Evolutionary conservation across 2,888 invertebrate genomes (phyloP).

Genomic region (Nasonovia ribisnigri): DNA sequence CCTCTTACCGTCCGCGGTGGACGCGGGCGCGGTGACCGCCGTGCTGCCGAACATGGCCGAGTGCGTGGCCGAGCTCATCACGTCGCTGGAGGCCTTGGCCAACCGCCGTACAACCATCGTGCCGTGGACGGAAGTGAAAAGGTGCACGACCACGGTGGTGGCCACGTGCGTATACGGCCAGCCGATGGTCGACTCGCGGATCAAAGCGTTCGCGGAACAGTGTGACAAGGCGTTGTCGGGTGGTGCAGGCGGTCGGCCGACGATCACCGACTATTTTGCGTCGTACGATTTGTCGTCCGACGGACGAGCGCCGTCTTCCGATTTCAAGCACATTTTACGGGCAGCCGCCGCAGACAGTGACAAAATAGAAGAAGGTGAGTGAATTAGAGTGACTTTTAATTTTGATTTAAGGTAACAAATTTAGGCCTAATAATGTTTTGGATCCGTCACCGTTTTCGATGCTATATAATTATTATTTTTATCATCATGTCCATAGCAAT

Average conservation of each 20-base stretch:
- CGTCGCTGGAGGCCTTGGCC: constrained; percentile 53
- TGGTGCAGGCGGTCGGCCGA: neutral
- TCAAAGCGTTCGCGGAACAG: constrained; percentile 45
- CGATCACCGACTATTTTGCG: neutral
- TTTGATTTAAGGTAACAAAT: neutral
- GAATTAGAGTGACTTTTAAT: neutral
- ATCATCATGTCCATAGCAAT: neutral
- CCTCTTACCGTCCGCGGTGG: constrained; percentile 1
- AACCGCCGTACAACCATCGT: constrained; percentile 32
- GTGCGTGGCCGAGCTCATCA: constrained; percentile 38
- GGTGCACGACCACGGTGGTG: constrained; percentile 30
- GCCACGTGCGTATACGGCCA: constrained; percentile 59
- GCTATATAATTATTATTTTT: neutral
- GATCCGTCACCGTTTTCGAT: neutral
- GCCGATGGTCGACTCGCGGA: constrained; percentile 47
- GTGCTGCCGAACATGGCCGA: constrained; percentile 28
- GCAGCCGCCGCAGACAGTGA: neutral
- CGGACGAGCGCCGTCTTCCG: neutral
- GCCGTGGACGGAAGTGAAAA: constrained; percentile 36
- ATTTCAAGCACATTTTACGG: constrained; percentile 24
- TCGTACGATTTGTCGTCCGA: neutral
- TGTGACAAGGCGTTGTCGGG: constrained; percentile 11
- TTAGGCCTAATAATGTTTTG: neutral
- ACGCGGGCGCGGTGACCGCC: neutral
- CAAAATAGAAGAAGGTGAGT: constrained; percentile 3